Base-by-base conservation (phyloP, 2,797 vertebrate genomes). In the Lepus oiostolus region DNA sequence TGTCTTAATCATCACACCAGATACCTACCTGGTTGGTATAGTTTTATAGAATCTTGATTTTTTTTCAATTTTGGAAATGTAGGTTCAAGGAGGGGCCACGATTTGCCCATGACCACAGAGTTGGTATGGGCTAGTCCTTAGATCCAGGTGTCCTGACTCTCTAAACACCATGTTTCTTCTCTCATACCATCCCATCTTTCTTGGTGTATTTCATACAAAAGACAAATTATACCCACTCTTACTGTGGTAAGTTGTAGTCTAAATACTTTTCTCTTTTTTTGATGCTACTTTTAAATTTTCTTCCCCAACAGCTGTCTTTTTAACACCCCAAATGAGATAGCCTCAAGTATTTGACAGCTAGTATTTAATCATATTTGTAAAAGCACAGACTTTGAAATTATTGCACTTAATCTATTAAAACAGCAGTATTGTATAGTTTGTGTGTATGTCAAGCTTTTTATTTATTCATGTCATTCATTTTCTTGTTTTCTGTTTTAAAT, bases 401-500 rank as follows among this genome's bases (percentile, higher is more conserved):
- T 1, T 88, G 30, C 8, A 83, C 52, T 93, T 93, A 16, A 70
- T 85, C 38, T 96, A 42, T 91, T 95, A 95, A 96, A 94, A 88
- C 60, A 79, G 52, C n/a, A 93, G 32, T 88, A 86, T 91, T 88
- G 35, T 93, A 71, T 42, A 93, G 82, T 96, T 94, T 91, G 32
- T 95, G 7, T 67, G 38, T 93, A 75, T 96, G 52, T 95, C 81
- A 93, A 82, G 38, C 19, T 63, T 94, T 94, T 96, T 96, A 87
- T 96, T 94, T 94, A 87, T 91, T 77, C 42, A 58, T 96, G 85
- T 84, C 77, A 94, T 86, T 97, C 77, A 96, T 95, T 83, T 97
- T 63, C 89, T 90, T 97, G 95, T 94, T 96, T 96, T 97, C 93
- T 96, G 93, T 96, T 96, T 97, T 96, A 94, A 96, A 96, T 97